These are phyloP conservation scores for Steatornis caripensis DNA, from an alignment of 2,113 vertebrate species.

Conservation along the genomic window DNA sequence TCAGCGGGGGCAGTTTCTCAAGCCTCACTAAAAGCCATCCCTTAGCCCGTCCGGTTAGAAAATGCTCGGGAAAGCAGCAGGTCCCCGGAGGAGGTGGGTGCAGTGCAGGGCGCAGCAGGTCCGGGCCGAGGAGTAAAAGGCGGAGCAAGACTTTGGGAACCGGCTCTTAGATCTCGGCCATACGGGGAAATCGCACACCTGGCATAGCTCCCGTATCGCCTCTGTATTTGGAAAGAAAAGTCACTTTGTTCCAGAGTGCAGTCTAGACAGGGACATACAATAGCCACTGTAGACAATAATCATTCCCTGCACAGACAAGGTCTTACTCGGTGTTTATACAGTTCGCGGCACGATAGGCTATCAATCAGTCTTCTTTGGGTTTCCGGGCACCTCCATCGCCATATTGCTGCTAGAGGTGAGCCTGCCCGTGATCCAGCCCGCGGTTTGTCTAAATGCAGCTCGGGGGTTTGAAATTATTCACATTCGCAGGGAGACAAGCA, in stretches of 20 bases:
- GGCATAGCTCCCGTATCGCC: slow-evolving; percentile 6
- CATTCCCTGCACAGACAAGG: not conserved
- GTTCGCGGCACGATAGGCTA: not conserved
- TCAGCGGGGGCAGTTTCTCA: not conserved
- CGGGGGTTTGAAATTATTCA: not conserved
- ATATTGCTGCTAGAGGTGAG: not conserved
- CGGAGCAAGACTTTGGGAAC: not conserved
- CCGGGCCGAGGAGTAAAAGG: not conserved
- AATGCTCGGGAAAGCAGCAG: not conserved
- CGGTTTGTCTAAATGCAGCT: not conserved
- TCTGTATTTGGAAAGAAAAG: not conserved
- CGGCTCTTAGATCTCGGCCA: not conserved
- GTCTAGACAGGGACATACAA: not conserved
- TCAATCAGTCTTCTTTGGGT: not conserved
- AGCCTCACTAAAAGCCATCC: not conserved
- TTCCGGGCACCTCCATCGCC: not conserved
- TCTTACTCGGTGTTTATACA: not conserved
- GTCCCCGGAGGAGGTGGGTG: not conserved
- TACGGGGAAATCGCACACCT: not conserved
- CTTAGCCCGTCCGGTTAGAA: accelerated
- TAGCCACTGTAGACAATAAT: not conserved
- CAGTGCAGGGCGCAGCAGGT: not conserved
- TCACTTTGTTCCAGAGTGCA: not conserved
- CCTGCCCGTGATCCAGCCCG: not conserved
- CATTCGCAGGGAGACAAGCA: not conserved